phyloP scores from a whole-genome alignment of 2,888 invertebrate species.

The Apodemia duryi region DNA sequence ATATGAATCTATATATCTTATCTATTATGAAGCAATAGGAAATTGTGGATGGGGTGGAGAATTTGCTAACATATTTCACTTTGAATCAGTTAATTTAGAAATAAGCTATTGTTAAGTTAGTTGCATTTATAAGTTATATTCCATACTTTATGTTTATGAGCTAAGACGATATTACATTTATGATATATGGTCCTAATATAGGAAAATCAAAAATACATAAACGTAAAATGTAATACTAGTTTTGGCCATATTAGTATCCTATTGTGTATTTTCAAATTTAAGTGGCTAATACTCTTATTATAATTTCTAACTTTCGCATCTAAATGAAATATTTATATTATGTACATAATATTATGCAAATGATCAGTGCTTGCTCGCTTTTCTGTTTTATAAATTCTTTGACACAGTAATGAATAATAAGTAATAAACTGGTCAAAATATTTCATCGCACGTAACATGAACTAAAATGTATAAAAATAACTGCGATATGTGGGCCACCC shows the following conservation, averaged over 20 bases:
- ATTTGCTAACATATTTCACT: constrained; percentile 62
- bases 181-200: too few species aligned
- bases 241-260: too few species aligned
- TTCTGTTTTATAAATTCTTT: too few species aligned
- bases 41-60: constrained; percentile 65
- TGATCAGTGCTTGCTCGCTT: too few species aligned
- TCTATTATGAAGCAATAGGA: constrained; percentile 77
- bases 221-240: too few species aligned
- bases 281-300: too few species aligned
- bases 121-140: background rate
- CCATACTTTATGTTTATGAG: background rate
- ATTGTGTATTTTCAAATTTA: too few species aligned
- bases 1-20: constrained; percentile 70
- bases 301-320: too few species aligned
- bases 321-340: too few species aligned
- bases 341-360: too few species aligned
- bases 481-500: constrained; percentile 6
- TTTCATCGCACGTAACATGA: background rate
- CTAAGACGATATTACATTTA: too few species aligned
- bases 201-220: too few species aligned
- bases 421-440: background rate
- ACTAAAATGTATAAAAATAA: constrained; percentile 6
- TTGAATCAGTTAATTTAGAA: constrained; percentile 29
- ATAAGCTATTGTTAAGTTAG: constrained; percentile 3
- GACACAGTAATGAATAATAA: background rate